Conservation (phyloP, 2,113 vertebrate species). For the Dasyprocta punctata region DNA sequence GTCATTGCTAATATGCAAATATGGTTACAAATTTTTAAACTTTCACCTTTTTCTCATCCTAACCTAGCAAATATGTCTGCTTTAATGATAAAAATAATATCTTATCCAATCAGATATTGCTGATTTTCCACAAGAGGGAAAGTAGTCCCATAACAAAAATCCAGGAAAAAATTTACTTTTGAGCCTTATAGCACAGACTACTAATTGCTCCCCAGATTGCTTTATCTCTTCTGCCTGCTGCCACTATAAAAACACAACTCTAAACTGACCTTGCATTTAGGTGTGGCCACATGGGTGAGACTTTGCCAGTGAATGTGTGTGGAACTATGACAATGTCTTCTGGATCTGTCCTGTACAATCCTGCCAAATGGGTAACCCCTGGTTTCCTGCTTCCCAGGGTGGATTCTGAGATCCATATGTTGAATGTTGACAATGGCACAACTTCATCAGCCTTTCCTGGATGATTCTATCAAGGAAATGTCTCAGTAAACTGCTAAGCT, state of each 20-base stretch:
- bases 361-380: neutral
- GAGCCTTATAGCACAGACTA: neutral
- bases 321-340: neutral
- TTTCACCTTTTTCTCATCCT: neutral
- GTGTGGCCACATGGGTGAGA: neutral
- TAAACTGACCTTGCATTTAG: neutral
- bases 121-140: neutral
- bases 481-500: neutral
- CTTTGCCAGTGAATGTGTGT: neutral
- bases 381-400: accelerated
- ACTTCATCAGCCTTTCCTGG: neutral
- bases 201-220: neutral
- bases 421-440: neutral
- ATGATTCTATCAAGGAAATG: neutral
- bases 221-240: neutral
- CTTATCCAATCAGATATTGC: neutral
- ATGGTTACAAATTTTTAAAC: neutral
- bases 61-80: neutral
- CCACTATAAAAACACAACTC: neutral
- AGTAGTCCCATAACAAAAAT: neutral
- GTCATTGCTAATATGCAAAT: neutral
- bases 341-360: neutral
- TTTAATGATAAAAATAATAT: neutral
- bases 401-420: neutral
- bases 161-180: neutral